These are phyloP conservation scores for Drosophila ficusphila DNA, from an alignment of 1,140 invertebrate species.

Conservation along the genomic window DNA sequence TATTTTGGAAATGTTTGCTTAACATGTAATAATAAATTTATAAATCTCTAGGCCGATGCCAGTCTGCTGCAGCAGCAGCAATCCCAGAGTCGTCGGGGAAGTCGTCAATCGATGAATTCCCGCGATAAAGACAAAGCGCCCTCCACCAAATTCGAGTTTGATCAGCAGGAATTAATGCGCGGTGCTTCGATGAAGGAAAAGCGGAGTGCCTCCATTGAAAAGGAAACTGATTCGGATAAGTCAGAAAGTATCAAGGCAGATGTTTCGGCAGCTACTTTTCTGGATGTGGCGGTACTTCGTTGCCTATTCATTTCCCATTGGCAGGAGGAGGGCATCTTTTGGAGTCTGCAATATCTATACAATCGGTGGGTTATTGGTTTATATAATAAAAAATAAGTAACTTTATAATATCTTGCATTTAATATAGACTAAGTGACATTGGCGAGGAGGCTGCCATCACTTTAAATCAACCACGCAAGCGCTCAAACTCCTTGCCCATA, in stretches of 20 bases:
- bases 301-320: constrained; percentile 99
- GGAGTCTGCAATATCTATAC: constrained; percentile 97
- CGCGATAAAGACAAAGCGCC: constrained; percentile 76
- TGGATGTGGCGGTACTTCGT: constrained; percentile 97
- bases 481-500: constrained; percentile 96
- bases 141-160: constrained; percentile 82
- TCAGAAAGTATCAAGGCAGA: constrained; percentile 85
- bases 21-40: too few relatives aligned
- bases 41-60: constrained; percentile 84
- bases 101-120: constrained; percentile 79
- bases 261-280: constrained; percentile 94
- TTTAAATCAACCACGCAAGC: constrained; percentile 90
- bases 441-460: constrained; percentile 90
- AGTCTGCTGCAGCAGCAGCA: constrained; percentile 86
- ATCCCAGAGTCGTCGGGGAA: constrained; percentile 77
- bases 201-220: constrained; percentile 86
- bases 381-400: neutral
- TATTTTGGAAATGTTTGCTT: too few relatives aligned
- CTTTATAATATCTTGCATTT: constrained; percentile 26
- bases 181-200: constrained; percentile 85
- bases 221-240: constrained; percentile 84
- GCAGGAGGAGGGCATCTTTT: constrained; percentile 98
- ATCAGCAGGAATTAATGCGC: constrained; percentile 78
- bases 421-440: constrained; percentile 90
- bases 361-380: constrained; percentile 86